Percentiles rank a stretch among this genome's conserved stretches.
Evolutionary conservation across 2,888 invertebrate genomes (phyloP).

Genomic region (Eilema griseolum): DNA sequence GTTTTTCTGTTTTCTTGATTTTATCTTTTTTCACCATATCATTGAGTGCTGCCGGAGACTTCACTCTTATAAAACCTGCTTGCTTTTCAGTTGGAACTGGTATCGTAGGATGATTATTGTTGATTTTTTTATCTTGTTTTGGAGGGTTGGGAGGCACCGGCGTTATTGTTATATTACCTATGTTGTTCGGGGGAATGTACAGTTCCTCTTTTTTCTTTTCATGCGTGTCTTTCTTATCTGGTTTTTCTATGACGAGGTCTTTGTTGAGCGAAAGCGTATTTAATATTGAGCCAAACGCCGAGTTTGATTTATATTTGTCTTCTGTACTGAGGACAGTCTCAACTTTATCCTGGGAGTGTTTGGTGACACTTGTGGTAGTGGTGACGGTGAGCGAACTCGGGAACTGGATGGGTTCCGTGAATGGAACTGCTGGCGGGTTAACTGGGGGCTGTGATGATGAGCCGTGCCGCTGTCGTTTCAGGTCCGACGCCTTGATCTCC

Average conservation of each 20-base stretch:
- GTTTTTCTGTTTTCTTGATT: conserved; percentile 62
- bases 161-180: conserved; percentile 82
- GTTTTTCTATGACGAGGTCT: conserved; percentile 70
- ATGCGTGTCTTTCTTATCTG: conserved; percentile 61
- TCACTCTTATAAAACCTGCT: conserved; percentile 74
- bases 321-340: conserved; percentile 31
- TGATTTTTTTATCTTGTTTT: conserved; percentile 62
- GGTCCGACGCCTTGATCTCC: conserved; percentile 72
- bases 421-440: conserved; percentile 38
- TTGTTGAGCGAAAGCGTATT: conserved; percentile 68
- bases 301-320: conserved; percentile 56
- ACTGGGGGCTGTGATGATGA: conserved; percentile 52
- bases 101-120: conserved; percentile 41
- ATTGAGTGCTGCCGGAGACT: conserved; percentile 79
- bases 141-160: conserved; percentile 64
- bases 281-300: conserved; percentile 62
- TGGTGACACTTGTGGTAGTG: conserved; percentile 54
- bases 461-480: conserved; percentile 70
- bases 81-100: conserved; percentile 51
- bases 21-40: conserved; percentile 76
- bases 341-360: conserved; percentile 50
- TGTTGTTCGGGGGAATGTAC: conserved; percentile 76
- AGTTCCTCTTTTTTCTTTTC: conserved; percentile 68
- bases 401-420: conserved; percentile 76
- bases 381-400: conserved; percentile 82